These are phyloP conservation scores for Phengaris arion DNA, from an alignment of 2,888 invertebrate species.

Conservation along the genomic window DNA sequence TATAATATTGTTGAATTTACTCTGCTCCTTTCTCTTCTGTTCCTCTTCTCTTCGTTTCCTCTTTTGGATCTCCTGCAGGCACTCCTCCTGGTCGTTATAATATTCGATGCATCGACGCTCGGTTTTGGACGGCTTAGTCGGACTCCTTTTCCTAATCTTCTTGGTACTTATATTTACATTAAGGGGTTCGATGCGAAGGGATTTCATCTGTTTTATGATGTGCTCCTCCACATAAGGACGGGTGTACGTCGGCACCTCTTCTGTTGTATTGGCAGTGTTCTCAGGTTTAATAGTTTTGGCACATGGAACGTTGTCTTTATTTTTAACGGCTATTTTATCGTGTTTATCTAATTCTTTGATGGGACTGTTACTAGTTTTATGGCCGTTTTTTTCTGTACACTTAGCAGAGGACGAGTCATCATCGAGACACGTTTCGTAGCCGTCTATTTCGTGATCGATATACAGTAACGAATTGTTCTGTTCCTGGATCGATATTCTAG, in stretches of 20 bases:
- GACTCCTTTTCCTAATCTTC: constrained; percentile 60
- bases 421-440: constrained; percentile 82
- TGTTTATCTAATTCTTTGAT: constrained; percentile 72
- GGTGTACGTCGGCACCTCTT: constrained; percentile 54
- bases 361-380: constrained; percentile 65
- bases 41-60: constrained; percentile 65
- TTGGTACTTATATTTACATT: constrained; percentile 64
- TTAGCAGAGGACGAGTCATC: constrained; percentile 74
- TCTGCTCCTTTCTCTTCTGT: constrained; percentile 56
- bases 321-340: constrained; percentile 58
- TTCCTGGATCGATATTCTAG: constrained; percentile 65
- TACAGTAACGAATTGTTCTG: constrained; percentile 64
- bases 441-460: constrained; percentile 76
- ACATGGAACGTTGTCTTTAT: constrained; percentile 59
- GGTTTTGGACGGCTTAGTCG: constrained; percentile 65
- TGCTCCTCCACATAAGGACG: constrained; percentile 72
- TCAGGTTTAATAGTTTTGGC: constrained; percentile 56
- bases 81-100: constrained; percentile 82
- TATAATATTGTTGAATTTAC: constrained; percentile 54
- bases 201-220: constrained; percentile 75
- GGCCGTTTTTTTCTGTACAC: constrained; percentile 59
- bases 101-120: constrained; percentile 76
- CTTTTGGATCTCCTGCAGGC: constrained; percentile 74
- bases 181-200: constrained; percentile 67
- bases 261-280: constrained; percentile 50